Base-by-base conservation (phyloP, 2,113 vertebrate genomes). In the Calidris pygmaea region DNA sequence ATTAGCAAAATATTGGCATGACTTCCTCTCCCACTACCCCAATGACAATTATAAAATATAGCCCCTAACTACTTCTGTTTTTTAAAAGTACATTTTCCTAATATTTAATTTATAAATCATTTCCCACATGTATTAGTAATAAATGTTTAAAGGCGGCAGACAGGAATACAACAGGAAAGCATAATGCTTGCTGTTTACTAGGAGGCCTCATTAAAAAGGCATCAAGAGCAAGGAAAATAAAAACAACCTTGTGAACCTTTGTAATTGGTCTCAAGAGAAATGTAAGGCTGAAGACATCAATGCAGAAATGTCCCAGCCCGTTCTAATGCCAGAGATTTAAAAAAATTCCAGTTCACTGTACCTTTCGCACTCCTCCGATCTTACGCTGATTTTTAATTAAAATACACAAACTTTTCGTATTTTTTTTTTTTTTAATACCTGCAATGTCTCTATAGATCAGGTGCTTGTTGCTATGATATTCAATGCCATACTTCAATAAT, bases 101-200 rank as follows among this genome's bases (percentile, higher is more conserved):
- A 98, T 98, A 98, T 98, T 98, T 98, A 98, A 99, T 99, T 98
- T 98, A 98, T 98, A 98, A 98, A 95, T 98, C 94, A 94, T 97
- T 97, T 98, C 98, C 98, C 98, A 96, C 96, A 95, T 97, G 98
- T 94, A 97, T 97, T 93, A 72, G 94, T 70, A 96, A 98, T 97
- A 98, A 97, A 98, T 79, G 97, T 95, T 95, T 96, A 85, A 86
- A 98, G 98, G 97, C 97, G 93, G 98, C 98, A 98, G 98, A 98
- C 98, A 97, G 97, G 90, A 97, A 95, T 98, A 95, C 97, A 98
- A 97, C 91, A 98, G 97, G 97, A 97, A 97, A 97, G 96, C 95
- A 95, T 92, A 98, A 95, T 93, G 96, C 97, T 96, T 92, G 83
- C 97, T 97, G 95, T 97, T 97, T 97, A 98, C 96, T 88, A 85